Evolutionary conservation across 1,140 invertebrate species (phyloP), one percentile per base, ranked within the genome.

Genomic region (Rhopalosiphum padi): DNA sequence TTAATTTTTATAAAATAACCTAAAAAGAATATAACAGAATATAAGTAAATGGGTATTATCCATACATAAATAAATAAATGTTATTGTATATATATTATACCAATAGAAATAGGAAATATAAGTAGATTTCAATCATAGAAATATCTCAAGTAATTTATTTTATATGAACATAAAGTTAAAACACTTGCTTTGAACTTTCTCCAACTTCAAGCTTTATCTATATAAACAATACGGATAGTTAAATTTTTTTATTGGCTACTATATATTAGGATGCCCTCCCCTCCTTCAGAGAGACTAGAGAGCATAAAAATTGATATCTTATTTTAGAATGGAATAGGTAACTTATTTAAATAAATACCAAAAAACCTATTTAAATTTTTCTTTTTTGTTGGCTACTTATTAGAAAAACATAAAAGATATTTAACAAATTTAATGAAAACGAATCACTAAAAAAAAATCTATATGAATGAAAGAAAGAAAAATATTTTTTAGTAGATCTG

Each of bases 191-290:
- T 90, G 89, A 55, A 90, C 37, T 25, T 68, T 60, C 7, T 43
- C 89, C 89, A 90, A 90, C 37, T 43, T 90, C 60, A 68, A 90
- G 89, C 43, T 37, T 15, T 46, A 90, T 68, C 15, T 90, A 60
- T 68, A 90, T 43, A 90, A 43, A 90, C 43, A 90, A 43, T 30
- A 68, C 22, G 30, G 25, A 89, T 68, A 46, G 55, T 90, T 60
- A 90, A 68, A 90, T 55, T 89, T 55, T 35, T 89, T 89, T 35
- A 41, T 90, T 90, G 55, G 37, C 55, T 60, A 90, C 55, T 90
- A 6, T 41, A 25, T 90, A 37, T 41, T 21, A 68, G 55, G 18
- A 30, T 68, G 21, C 15, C 23, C 23, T 68, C 25, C 25, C 23
- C 23, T 68, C 25, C 1, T 90, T 43, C 15, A 90, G 11, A 46